These are phyloP conservation scores for Raphicerus campestris DNA, from an alignment of 2,113 vertebrate genomes.

Conservation along the genomic window DNA sequence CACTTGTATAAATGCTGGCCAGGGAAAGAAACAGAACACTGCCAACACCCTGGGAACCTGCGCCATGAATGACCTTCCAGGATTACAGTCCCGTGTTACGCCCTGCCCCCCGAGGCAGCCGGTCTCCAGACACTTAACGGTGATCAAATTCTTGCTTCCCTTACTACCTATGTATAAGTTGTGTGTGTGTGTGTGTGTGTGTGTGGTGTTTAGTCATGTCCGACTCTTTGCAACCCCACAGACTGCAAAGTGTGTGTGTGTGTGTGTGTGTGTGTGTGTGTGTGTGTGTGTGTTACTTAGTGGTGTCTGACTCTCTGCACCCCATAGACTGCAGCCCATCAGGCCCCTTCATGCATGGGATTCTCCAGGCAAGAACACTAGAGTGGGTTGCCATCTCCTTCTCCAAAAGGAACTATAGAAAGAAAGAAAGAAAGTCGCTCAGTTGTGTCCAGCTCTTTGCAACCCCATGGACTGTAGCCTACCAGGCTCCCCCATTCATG, in stretches of 20 bases:
- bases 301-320: background rate
- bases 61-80: background rate
- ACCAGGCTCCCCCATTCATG: background rate
- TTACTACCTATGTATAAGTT: background rate
- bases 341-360: background rate
- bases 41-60: background rate
- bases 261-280: no score
- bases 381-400: background rate
- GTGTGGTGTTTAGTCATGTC: background rate
- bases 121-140: background rate
- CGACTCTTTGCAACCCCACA: background rate
- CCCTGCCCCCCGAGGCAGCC: background rate
- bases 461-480: background rate
- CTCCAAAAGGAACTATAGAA: background rate
- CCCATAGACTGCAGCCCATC: background rate
- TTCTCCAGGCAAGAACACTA: background rate
- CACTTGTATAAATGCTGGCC: background rate
- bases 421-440: background rate
- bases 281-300: no score
- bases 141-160: background rate
- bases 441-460: background rate
- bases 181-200: no score
- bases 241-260: no score
- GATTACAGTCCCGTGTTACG: background rate
- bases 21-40: background rate